Percentiles rank a stretch among this genome's conserved stretches.
These are phyloP conservation scores for Anableps anableps DNA, from an alignment of 2,797 vertebrate species.

Conservation along the genomic window DNA sequence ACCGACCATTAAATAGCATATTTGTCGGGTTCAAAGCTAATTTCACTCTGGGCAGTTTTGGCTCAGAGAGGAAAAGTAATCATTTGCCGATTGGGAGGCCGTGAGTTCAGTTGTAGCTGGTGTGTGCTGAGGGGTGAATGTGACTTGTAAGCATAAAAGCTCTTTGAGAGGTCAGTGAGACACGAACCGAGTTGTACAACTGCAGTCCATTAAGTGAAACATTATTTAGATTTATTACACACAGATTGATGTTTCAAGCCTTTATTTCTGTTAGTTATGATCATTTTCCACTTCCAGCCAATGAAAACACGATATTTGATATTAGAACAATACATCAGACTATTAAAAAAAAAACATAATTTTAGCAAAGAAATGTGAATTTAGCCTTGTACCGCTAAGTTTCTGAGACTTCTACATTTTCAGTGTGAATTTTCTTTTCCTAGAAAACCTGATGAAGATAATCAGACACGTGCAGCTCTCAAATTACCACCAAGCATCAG, in stretches of 20 bases:
- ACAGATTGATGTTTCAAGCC: background rate
- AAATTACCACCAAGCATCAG: no score
- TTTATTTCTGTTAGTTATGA: background rate
- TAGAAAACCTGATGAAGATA: no score
- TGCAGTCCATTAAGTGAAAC: background rate
- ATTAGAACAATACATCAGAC: background rate
- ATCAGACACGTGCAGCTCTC: no score
- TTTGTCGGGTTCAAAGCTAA: constrained; percentile 1
- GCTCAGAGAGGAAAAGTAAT: background rate
- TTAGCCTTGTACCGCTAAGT: no score
- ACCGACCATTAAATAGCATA: background rate
- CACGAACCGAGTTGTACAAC: background rate
- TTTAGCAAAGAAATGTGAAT: no score
- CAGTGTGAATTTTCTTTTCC: no score
- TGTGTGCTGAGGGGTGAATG: background rate
- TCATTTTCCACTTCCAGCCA: background rate
- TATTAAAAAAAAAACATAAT: no score
- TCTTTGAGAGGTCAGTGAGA: background rate
- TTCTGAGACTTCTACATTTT: no score
- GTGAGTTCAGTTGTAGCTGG: background rate
- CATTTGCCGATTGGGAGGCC: background rate
- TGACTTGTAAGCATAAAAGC: background rate
- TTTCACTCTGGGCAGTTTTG: background rate
- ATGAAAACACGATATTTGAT: background rate
- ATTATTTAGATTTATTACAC: background rate